Percentiles rank a stretch among this genome's conserved stretches.
Conservation (phyloP, 1,140 invertebrate species). For the Drosophila santomea region DNA sequence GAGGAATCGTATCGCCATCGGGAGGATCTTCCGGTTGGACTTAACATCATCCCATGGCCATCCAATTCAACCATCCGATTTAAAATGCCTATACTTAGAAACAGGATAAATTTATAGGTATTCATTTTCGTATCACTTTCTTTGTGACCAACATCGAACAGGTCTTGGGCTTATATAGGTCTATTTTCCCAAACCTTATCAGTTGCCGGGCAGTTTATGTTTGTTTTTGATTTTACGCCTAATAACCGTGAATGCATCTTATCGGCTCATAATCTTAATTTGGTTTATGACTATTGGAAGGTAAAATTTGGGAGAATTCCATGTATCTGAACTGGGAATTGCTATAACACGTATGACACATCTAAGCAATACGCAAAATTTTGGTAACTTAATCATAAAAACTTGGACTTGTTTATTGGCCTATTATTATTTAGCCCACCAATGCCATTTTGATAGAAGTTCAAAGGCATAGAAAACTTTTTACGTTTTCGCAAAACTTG, state of each 20-base stretch:
- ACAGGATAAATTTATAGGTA: constrained; percentile 13
- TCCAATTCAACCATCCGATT: constrained; percentile 14
- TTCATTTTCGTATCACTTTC: constrained; percentile 52
- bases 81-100: constrained; percentile 12
- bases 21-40: constrained; percentile 88
- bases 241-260: constrained; percentile 31
- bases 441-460: constrained; percentile 46
- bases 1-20: constrained; percentile 88
- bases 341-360: constrained; percentile 55
- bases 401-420: constrained; percentile 14
- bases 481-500: neutral
- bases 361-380: constrained; percentile 14
- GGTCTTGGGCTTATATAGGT: constrained; percentile 56
- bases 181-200: constrained; percentile 39
- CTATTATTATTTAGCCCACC: constrained; percentile 8
- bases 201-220: constrained; percentile 11
- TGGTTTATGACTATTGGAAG: constrained; percentile 41
- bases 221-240: constrained; percentile 48
- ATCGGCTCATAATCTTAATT: constrained; percentile 43
- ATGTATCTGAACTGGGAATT: constrained; percentile 32
- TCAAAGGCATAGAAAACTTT: constrained; percentile 11
- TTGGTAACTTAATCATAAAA: constrained; percentile 39
- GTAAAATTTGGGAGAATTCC: constrained; percentile 53
- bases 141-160: constrained; percentile 14
- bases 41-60: constrained; percentile 89